Evolutionary conservation across 1,140 invertebrate genomes (phyloP), one percentile per base, ranked within the genome.

Genomic region (Drosophila bipectinata): DNA sequence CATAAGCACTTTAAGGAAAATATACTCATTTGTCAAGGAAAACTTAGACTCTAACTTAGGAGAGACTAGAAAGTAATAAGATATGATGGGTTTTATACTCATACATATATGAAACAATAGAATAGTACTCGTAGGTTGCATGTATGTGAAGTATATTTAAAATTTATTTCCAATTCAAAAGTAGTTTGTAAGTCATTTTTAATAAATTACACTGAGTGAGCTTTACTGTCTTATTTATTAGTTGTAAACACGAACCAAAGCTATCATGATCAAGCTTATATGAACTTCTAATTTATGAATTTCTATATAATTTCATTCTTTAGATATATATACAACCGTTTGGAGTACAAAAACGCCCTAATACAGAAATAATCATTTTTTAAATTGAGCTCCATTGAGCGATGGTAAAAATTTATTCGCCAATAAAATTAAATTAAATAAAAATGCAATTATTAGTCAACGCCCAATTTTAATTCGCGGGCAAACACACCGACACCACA

Each of bases 341-440:
- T 3, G 21, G 10, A 18, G 18, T 18, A 18, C 18, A 18, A 18
- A 18, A 18, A 28, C 45, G 12, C 15, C 37, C 30, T 72, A 72
- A 72, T 71, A 52, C 34, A 72, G 55, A 54, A 72, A 72, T 71
- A 72, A 72, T 48, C 37, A 61, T 73, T 56, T 72, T 62, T 54
- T 28, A 54, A 9, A 10, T 6, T 1, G 12, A 37, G 30, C 37
- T 18, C 45, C 45, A 32, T 21, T 37, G 21, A 1, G 5, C 24
- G 58, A 44, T 55, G 72, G 56, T 73, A 53, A 66, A 58, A 75
- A 66, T 53, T 51, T 34, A 69, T 69, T 52, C 44, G 44, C 8
- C 49, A 41, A 77, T 71, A 55, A 63, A 63, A 71, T 51, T 32
- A 63, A 71, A 58, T 77, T 57, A 77, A 77, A 77, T 77, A 69